phyloP scores from a whole-genome alignment of 2,797 vertebrate genomes.

The Cuniculus paca region DNA sequence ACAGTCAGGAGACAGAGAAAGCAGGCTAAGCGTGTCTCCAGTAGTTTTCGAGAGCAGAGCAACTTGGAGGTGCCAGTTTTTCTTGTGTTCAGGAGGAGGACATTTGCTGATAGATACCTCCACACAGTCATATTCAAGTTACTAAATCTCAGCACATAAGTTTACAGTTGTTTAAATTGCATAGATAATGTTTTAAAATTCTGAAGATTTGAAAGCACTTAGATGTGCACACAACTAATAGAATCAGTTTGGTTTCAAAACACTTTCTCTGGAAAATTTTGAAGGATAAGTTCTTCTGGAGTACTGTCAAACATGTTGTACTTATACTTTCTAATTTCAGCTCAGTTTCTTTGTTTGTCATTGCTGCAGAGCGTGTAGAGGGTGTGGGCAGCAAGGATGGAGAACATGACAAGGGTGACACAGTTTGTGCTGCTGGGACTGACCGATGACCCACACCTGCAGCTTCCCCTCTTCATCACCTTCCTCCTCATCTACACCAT shows the following conservation, averaged over 20 bases:
- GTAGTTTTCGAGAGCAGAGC: background rate
- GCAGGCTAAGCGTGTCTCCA: accelerated
- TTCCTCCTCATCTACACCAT: too few species aligned
- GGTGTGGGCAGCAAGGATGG: background rate
- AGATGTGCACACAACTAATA: background rate
- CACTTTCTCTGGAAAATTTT: background rate
- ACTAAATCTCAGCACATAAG: background rate
- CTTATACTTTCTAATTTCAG: background rate
- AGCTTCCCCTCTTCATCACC: too few species aligned
- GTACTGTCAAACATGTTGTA: background rate
- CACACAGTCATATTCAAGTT: background rate
- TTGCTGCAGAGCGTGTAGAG: background rate
- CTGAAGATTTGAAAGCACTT: background rate
- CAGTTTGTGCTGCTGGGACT: background rate
- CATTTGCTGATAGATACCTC: background rate
- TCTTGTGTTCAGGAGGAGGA: background rate
- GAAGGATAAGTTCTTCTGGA: background rate
- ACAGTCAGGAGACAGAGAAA: background rate
- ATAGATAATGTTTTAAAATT: background rate
- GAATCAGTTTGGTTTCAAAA: background rate
- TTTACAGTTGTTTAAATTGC: background rate
- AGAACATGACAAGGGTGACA: background rate
- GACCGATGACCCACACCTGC: too few species aligned
- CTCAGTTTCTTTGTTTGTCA: background rate
- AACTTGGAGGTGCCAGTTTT: background rate